phyloP scores from a whole-genome alignment of 53 echinoderm and acorn worm species.

The Antedon mediterranea region DNA sequence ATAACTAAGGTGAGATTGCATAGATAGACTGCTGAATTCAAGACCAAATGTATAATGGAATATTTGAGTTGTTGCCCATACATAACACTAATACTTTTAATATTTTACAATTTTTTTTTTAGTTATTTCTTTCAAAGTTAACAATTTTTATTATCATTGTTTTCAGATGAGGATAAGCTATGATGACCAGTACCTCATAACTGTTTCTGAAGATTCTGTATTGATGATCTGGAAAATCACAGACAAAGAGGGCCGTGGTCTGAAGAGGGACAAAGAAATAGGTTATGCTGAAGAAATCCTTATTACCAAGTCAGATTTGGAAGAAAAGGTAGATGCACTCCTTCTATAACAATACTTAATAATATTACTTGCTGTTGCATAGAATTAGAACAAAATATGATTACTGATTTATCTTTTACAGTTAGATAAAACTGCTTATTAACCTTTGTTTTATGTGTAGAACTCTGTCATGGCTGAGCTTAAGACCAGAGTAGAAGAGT shows the following conservation, averaged over 20 bases:
- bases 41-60: background rate
- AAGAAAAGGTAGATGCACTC: slow-evolving; percentile 74
- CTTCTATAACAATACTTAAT: background rate
- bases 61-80: no score
- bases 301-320: slow-evolving; percentile 94
- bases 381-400: no score
- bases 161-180: slow-evolving; percentile 85
- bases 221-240: slow-evolving; percentile 99
- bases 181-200: slow-evolving; percentile 95
- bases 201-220: slow-evolving; percentile 79
- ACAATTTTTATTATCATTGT: background rate
- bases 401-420: no score
- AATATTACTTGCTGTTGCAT: no score
- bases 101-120: no score
- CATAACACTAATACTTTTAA: no score
- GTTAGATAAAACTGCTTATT: no score
- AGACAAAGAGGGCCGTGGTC: slow-evolving; percentile 92
- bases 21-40: background rate
- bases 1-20: slow-evolving; percentile 79
- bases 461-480: slow-evolving; percentile 97
- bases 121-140: no score
- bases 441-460: slow-evolving; percentile 15
- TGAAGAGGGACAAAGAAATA: slow-evolving; percentile 95
- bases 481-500: slow-evolving; percentile 93
- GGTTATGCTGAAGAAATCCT: slow-evolving; percentile 99